Conservation (phyloP, 2,888 invertebrate species). For the Cabera pusaria region DNA sequence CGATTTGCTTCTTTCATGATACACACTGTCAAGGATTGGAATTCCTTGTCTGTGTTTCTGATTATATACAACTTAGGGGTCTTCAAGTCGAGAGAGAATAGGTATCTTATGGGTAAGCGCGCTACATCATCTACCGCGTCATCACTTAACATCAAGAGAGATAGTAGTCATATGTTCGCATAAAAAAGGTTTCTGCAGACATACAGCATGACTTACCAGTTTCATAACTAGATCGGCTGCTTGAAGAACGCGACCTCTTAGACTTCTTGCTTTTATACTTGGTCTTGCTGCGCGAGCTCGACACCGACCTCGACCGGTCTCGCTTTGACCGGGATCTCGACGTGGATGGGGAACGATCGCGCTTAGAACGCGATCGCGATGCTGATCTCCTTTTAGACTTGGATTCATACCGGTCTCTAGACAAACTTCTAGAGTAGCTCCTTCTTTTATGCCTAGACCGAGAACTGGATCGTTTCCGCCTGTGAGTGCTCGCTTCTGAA, state of each 20-base stretch:
- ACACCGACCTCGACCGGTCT: conserved; percentile 51
- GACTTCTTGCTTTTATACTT: conserved; percentile 56
- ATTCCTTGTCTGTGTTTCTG: too few species aligned
- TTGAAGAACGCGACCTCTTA: conserved; percentile 59
- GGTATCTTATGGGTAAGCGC: too few species aligned
- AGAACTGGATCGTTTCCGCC: conserved; percentile 62
- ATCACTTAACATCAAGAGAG: too few species aligned
- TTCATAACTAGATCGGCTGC: conserved; percentile 66
- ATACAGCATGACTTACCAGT: too few species aligned
- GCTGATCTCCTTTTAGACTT: conserved; percentile 61
- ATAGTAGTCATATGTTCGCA: too few species aligned
- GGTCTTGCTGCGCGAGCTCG: conserved; percentile 59
- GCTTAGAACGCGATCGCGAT: conserved; percentile 58
- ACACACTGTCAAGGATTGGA: too few species aligned
- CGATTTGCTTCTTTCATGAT: too few species aligned
- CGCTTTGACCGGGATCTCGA: conserved; percentile 60
- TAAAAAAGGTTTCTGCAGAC: too few species aligned
- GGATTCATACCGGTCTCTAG: conserved; percentile 66
- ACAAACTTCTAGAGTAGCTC: conserved; percentile 70
- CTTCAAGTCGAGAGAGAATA: too few species aligned
- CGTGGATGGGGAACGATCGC: conserved; percentile 57
- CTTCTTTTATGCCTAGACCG: conserved; percentile 56
- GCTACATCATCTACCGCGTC: too few species aligned
- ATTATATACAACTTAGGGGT: too few species aligned
- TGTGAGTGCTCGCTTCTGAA: conserved; percentile 49